Base-by-base conservation (phyloP, 2,113 vertebrate genomes). In the Dissostichus mawsoni region DNA sequence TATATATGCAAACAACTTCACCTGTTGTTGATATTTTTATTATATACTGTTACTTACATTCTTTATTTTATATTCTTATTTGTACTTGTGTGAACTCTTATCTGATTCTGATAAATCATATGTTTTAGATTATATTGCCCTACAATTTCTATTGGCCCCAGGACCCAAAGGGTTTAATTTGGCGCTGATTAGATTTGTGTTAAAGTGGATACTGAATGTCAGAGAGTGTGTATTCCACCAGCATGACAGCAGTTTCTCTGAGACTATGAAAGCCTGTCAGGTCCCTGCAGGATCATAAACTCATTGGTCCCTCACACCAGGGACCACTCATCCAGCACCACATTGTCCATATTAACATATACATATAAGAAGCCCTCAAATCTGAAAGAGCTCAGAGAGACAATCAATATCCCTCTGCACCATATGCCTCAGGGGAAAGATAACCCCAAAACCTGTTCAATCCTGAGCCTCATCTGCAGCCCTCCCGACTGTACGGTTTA, bases 261-360 rank as follows among this genome's bases (percentile, higher is more conserved):
- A 33, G 11, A 71, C 48, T 14, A 11, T 65, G 6, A 1, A 57
- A 64, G 52, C 18, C 69, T 61, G 80, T 76, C 59, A 68, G 29
- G 25, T 74, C 55, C 59, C 50, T 18, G 52, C 64, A 64, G 69
- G 41, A 79, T 81, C 55, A 76, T 62, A 20, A 75, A 85, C 78
- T 8, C n/a, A 86, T 44, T 75, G 47, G 29, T 50, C 56, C 33
- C n/a, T 41, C 56, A 55, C 13, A 29, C 78, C n/a, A 65, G 48
- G 65, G 80, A 76, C 36, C 65, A 44, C 20, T 25, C 25, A 33
- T 66, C 23, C 10, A 4, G 41, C 48, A 16, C 3, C 25, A 64
- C 11, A 20, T 61, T 63, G 59, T 71, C 29, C 25, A 56, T 76
- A 76, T 48, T 68, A 64, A 25, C 74, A 72, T 59, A 66, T 55